These are phyloP conservation scores for Leptodactylus fallax DNA, from an alignment of 2,797 vertebrate genomes.

Conservation along the genomic window DNA sequence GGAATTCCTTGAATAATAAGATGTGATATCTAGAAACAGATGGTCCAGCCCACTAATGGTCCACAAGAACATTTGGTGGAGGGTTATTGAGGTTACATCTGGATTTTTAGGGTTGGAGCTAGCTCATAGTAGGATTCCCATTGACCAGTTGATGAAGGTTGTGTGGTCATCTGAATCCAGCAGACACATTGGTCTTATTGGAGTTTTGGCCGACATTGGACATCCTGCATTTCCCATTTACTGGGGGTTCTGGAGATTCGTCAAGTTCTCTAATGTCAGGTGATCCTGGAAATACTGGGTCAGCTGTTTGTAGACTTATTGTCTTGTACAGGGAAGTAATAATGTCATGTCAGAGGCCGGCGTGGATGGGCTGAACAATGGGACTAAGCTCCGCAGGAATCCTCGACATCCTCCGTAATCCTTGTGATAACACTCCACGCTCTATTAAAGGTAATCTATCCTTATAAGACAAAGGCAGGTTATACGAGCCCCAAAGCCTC, in stretches of 20 bases:
- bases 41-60: no score
- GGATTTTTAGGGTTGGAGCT: neutral
- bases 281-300: neutral
- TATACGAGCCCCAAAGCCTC: neutral
- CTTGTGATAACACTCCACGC: constrained; percentile 21
- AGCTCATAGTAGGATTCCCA: no score
- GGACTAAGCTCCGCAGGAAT: neutral
- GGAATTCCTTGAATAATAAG: no score
- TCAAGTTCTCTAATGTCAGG: neutral
- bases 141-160: neutral
- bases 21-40: no score
- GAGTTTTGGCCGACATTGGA: neutral
- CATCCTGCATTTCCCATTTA: neutral
- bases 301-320: neutral
- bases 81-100: neutral
- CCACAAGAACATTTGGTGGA: no score
- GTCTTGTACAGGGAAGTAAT: neutral
- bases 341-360: neutral
- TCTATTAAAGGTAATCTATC: constrained; percentile 36
- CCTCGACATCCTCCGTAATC: constrained; percentile 13
- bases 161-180: neutral
- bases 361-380: neutral
- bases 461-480: constrained; percentile 7
- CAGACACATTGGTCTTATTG: neutral
- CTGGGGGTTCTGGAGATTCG: neutral